These are phyloP conservation scores for Ips nitidus DNA, from an alignment of 1,140 invertebrate species.

Conservation along the genomic window DNA sequence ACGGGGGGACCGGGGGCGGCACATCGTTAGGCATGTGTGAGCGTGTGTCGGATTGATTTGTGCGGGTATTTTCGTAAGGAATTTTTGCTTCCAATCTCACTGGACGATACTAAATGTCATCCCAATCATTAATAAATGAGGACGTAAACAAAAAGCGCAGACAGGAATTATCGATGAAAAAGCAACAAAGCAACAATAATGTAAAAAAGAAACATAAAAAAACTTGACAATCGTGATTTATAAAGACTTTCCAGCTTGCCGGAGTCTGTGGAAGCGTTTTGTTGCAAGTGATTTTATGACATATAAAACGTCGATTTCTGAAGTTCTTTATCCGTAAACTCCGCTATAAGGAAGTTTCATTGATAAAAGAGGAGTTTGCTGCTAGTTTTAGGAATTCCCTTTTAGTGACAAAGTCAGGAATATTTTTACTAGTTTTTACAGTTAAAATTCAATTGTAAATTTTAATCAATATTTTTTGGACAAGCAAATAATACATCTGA, in stretches of 20 bases:
- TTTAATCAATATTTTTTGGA: no score
- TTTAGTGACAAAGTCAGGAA: not conserved
- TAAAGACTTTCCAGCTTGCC: conserved; percentile 37
- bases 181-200: not conserved
- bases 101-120: no score
- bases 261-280: conserved; percentile 40
- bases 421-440: no score
- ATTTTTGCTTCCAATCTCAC: conserved; percentile 4
- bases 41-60: conserved; percentile 36
- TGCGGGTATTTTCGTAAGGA: conserved; percentile 34
- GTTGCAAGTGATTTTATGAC: conserved; percentile 47
- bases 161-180: no score
- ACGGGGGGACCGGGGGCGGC: conserved; percentile 7
- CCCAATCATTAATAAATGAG: no score
- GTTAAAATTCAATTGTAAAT: no score
- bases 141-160: no score
- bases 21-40: conserved; percentile 36
- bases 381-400: not conserved
- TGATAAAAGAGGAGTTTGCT: conserved; percentile 15
- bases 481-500: no score
- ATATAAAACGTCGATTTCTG: conserved; percentile 46
- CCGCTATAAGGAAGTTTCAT: conserved; percentile 31
- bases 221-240: conserved; percentile 43
- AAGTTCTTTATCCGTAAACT: conserved; percentile 43
- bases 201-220: conserved; percentile 33